Conservation (phyloP, 1,140 invertebrate species). For the Hylyphantes graminicola region DNA sequence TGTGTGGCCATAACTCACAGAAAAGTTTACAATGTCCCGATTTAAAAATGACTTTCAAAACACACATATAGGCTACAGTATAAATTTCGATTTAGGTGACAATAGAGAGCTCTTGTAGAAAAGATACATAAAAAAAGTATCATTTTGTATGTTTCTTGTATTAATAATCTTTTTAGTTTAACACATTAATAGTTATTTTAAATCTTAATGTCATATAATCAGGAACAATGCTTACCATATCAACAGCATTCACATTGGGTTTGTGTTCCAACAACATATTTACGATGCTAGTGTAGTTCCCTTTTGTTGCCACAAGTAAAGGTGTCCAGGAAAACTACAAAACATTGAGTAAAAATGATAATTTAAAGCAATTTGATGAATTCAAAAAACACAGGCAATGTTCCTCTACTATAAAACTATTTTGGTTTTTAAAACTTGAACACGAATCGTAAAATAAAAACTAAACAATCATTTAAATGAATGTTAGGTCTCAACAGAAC, state of each 20-base stretch:
- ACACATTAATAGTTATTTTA: neutral
- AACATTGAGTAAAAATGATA: slow-evolving; percentile 32
- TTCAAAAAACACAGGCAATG: neutral
- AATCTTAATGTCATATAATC: neutral
- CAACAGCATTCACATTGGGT: slow-evolving; percentile 90
- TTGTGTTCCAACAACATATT: slow-evolving; percentile 86
- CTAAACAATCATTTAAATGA: neutral
- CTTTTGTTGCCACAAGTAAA: slow-evolving; percentile 86
- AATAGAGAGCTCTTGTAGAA: no score
- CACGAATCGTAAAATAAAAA: neutral
- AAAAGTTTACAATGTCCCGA: no score
- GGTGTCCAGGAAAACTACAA: slow-evolving; percentile 93
- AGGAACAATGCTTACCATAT: slow-evolving; percentile 70
- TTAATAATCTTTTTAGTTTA: neutral
- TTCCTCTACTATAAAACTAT: no score
- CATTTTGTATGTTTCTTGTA: no score
- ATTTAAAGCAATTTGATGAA: neutral
- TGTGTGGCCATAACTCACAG: no score
- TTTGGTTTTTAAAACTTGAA: no score
- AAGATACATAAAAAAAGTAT: no score
- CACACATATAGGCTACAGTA: no score
- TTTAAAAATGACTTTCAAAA: no score
- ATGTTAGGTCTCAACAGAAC: neutral
- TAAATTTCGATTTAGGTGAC: no score
- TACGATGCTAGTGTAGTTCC: slow-evolving; percentile 92